Conservation (phyloP, 2,888 invertebrate species). For the Mamestra brassicae region DNA sequence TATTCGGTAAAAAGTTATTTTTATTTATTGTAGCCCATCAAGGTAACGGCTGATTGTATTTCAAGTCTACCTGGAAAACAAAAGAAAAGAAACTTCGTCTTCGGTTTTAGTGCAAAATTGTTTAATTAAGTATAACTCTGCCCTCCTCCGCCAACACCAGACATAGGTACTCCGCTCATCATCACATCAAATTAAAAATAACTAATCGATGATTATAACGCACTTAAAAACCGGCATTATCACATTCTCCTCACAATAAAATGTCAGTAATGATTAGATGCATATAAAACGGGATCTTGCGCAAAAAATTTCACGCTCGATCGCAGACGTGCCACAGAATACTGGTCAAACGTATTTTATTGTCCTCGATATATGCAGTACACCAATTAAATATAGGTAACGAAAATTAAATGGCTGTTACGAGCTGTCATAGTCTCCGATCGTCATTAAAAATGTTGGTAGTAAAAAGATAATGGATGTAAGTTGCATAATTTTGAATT, state of each 20-base stretch:
- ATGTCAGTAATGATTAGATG: constrained; percentile 60
- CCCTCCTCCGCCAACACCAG: too few species aligned
- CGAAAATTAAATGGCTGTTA: constrained; percentile 57
- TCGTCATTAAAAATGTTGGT: constrained; percentile 63
- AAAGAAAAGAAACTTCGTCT: neutral
- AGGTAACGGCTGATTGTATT: neutral
- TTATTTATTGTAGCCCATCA: constrained; percentile 11
- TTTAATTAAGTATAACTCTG: neutral
- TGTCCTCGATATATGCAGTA: constrained; percentile 38
- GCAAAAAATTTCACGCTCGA: constrained; percentile 60
- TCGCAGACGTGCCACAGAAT: constrained; percentile 28
- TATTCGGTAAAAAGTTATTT: constrained; percentile 12
- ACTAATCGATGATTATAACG: constrained; percentile 22
- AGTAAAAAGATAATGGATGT: constrained; percentile 74
- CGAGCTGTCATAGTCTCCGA: constrained; percentile 58
- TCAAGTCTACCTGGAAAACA: neutral
- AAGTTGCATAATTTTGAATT: constrained; percentile 73
- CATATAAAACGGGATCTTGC: constrained; percentile 31
- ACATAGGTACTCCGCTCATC: neutral
- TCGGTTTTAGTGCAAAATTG: neutral
- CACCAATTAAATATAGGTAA: constrained; percentile 59
- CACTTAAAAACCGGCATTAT: constrained; percentile 36
- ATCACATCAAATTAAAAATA: constrained; percentile 29
- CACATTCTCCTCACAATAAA: constrained; percentile 51
- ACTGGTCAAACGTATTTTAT: constrained; percentile 37